These are phyloP conservation scores for Pseudopodoces humilis DNA, from an alignment of 2,113 vertebrate species.

Conservation along the genomic window DNA sequence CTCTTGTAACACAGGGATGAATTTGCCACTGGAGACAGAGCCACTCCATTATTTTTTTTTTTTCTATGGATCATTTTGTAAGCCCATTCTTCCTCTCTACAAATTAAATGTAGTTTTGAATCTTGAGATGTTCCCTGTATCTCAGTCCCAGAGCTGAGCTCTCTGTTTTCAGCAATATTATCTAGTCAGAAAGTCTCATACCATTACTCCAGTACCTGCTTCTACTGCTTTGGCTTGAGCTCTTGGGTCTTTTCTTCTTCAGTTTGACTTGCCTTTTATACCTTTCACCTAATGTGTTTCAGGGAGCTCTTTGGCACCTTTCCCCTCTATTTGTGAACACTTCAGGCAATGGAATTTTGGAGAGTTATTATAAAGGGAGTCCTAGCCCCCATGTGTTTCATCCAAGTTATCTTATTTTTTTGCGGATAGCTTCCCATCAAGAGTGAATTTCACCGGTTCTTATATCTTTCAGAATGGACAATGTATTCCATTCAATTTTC, in stretches of 20 bases:
- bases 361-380: slow-evolving; percentile 19
- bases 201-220: not conserved
- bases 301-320: not conserved
- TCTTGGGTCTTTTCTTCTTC: not conserved
- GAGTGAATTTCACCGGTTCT: not conserved
- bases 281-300: not conserved
- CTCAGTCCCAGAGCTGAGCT: not conserved
- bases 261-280: not conserved
- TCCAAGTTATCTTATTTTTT: not conserved
- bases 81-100: not conserved
- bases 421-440: not conserved
- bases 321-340: not conserved
- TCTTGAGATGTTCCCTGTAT: not conserved
- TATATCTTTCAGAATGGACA: not conserved
- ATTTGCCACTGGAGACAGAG: not conserved
- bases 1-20: not conserved
- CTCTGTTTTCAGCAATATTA: not conserved
- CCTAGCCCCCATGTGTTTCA: not conserved
- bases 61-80: not conserved
- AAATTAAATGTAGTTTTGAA: not conserved
- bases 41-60: not conserved
- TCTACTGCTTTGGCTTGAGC: not conserved
- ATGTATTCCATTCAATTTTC: slow-evolving; percentile 17
- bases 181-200: not conserved
- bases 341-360: not conserved